Conservation (phyloP, 2,888 invertebrate species). For the Cryptosula pallasiana region DNA sequence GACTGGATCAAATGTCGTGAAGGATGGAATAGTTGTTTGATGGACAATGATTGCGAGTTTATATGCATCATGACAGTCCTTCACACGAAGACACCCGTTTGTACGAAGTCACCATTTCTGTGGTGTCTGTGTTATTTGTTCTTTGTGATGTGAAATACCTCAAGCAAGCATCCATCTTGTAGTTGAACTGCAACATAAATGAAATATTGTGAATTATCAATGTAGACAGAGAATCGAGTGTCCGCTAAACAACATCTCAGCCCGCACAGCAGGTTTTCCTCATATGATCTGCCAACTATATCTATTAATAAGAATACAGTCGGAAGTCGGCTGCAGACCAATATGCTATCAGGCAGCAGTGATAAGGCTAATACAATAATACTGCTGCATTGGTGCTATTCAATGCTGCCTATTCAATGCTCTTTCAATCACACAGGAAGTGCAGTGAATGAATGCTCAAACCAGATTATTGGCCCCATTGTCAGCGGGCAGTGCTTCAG, state of each 20-base stretch:
- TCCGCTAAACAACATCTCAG: too few species aligned
- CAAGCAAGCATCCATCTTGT: neutral
- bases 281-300: neutral
- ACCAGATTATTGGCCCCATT: neutral
- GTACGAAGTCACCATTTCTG: neutral
- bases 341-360: neutral
- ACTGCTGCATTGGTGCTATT: neutral
- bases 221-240: too few species aligned
- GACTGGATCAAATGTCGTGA: too few species aligned
- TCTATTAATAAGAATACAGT: neutral
- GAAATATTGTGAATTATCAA: too few species aligned
- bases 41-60: too few species aligned
- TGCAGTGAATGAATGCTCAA: neutral
- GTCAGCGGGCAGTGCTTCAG: neutral
- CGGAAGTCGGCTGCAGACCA: neutral
- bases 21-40: too few species aligned
- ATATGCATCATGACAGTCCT: neutral
- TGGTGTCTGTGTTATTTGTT: neutral
- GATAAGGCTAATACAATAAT: neutral
- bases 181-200: slow-evolving; percentile 4
- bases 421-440: neutral
- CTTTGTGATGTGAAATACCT: slow-evolving; percentile 8
- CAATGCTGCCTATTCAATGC: neutral
- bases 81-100: slow-evolving; percentile 1
- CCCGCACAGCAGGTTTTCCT: neutral